Conservation (phyloP, 2,113 vertebrate species). For the Marmota monax region DNA sequence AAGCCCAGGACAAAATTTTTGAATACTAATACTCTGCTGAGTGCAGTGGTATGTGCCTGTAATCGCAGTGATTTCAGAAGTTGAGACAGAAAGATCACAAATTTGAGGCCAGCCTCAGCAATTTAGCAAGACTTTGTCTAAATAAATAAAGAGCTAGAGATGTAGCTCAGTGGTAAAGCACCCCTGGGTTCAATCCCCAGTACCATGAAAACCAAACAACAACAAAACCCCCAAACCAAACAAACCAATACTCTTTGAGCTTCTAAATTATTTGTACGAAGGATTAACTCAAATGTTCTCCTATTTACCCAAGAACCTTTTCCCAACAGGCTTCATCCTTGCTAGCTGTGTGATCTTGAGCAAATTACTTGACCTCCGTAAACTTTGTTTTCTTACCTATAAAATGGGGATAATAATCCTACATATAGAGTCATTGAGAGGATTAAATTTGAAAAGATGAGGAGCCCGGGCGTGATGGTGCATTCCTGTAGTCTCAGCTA, state of each 20-base stretch:
- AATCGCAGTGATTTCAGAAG: no score
- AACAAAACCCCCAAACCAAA: no score
- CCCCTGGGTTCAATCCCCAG: no score
- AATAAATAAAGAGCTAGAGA: no score
- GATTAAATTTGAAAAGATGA: constrained; percentile 22
- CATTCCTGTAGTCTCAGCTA: no score
- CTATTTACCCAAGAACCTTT: neutral
- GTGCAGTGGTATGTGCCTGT: no score
- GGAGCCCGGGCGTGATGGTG: no score
- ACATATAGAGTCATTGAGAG: neutral
- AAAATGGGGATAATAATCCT: neutral
- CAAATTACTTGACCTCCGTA: neutral
- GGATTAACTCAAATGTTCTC: neutral
- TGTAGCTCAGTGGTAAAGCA: no score
- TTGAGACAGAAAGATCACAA: no score
- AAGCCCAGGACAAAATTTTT: neutral
- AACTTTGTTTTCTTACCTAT: constrained; percentile 1
- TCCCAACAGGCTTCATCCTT: neutral
- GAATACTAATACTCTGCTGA: neutral
- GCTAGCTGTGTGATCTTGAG: neutral
- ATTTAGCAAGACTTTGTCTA: no score
- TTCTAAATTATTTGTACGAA: neutral
- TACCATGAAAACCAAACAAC: no score
- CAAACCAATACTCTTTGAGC: neutral
- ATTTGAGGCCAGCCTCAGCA: no score